phyloP scores from a whole-genome alignment of 2,797 vertebrate species.

The Spheniscus humboldti region DNA sequence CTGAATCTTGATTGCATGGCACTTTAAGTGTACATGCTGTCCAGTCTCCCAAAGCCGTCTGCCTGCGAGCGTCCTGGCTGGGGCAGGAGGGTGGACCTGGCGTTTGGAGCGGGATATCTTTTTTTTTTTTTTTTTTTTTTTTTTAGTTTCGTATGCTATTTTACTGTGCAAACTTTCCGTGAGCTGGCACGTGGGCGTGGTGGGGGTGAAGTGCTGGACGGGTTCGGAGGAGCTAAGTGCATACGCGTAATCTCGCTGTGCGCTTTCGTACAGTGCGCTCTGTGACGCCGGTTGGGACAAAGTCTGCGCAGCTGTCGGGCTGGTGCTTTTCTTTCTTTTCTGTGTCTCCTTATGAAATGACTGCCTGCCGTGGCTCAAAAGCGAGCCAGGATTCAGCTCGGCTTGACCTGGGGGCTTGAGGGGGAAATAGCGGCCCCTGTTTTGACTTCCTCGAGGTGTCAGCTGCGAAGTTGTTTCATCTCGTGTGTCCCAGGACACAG shows the following conservation, averaged over 20 bases:
- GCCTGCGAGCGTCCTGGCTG: neutral
- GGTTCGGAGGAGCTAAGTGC: neutral
- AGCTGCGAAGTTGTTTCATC: neutral
- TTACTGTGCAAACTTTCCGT: neutral
- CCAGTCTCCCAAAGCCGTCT: neutral
- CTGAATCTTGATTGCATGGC: neutral
- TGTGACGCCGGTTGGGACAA: neutral
- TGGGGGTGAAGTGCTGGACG: neutral
- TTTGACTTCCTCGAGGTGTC: neutral
- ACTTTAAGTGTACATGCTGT: neutral
- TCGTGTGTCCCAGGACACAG: neutral
- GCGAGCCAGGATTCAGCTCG: neutral
- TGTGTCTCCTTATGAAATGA: fast-evolving
- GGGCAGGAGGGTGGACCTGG: neutral
- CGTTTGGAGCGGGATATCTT: neutral
- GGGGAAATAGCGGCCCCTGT: neutral
- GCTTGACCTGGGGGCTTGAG: neutral
- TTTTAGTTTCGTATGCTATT: fast-evolving
- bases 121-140: too few relatives aligned
- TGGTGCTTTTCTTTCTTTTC: neutral
- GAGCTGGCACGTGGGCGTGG: neutral
- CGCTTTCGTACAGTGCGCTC: fast-evolving
- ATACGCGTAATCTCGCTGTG: fast-evolving
- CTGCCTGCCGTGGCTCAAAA: neutral
- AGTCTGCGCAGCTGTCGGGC: neutral